Base-by-base conservation (phyloP, 2,797 vertebrate species). In the Crenichthys baileyi region DNA sequence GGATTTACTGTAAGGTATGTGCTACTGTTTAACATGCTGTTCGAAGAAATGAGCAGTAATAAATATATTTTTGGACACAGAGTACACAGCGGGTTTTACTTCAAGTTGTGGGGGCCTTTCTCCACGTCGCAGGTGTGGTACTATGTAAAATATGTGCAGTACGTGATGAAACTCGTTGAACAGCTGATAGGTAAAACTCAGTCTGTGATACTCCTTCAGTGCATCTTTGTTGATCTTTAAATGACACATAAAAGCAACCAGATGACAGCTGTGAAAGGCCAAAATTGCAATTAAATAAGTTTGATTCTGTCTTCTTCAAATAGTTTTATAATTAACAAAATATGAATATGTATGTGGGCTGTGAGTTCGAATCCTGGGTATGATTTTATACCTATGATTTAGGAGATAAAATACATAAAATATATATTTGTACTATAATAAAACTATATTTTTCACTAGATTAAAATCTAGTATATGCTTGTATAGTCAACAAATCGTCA, bases 191-290 rank as follows among this genome's bases (percentile, higher is more conserved):
- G 11, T 68, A 13, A 36, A 63, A 31, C 7, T 13, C 41, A 68
- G 63, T 26, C 24, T 58, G 2, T 58, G 2, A 24, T 56, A 1
- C n/a, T 44, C 15, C 22, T 44, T 39, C 5, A 13, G 5, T 53
- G 20, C 26, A 53, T 36, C 29, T 72, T 67, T 56, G 70, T 72
- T 36, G 22, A 55, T 55, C 51, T 72, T 39, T 72, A 55, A 56
- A 55, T 39, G 51, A 55, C 51, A 72, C 31, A 53, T 39, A 55
- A 72, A 50, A 18, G 16, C 46, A 71, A 50, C 44, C 24, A 26
- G 24, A 6, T 51, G 48, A 46, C 9, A 53, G 15, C 18, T 22
- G 50, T 68, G 24, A 22, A 46, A 13, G 24, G 65, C 24, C 12
- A 13, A 68, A 46, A 44, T 5, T 46, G 5, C 2, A 4, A 15